Evolutionary conservation across 2,113 vertebrate genomes (phyloP), one percentile per base, ranked within the genome.

Genomic region (Siniperca chuatsi): DNA sequence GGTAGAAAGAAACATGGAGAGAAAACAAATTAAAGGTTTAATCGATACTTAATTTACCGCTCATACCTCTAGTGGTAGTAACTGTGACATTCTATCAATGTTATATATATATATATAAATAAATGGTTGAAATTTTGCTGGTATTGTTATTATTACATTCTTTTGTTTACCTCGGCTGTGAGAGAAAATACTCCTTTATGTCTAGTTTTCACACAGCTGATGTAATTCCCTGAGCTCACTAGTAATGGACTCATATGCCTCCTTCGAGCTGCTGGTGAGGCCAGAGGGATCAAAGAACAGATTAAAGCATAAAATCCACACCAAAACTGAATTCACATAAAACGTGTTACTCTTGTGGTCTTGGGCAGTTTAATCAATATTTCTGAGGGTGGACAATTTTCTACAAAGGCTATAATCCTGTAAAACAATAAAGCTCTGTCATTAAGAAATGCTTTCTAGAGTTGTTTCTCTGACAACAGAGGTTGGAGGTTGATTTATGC

Each of bases 41-140:
- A 93, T 95, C 94, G 29, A 95, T 95, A 94, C 81, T 90, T 94
- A 89, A 95, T 95, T 95, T 94, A 84, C 74, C n/a, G 66, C 87
- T 93, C 83, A 84, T 85, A 89, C 82, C 85, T 87, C 84, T 15
- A 48, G 81, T 82, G 86, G 82, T 89, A 60, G 81, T 65, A 81
- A 82, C 83, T n/a, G 25, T 93, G 93, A 93, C 91, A 91, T 93
- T 93, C 75, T 86, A 85, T 93, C 90, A 93, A 89, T 91, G 83
- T 83, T 78, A 87, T 87, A 73, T 37, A 37, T 37, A 37, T 9
- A 44, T 87, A 86, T 78, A 87, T 87, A 85, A 58, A 91, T 84
- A 79, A 80, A 82, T 62, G 67, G 21, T 62, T 73, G 60, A 68
- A 81, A 78, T 76, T 83, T 79, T 66, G 62, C 81, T 81, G 82